Percentiles rank a stretch among this genome's conserved stretches.
phyloP scores from a whole-genome alignment of 2,888 invertebrate genomes.

The Volucella bombylans region DNA sequence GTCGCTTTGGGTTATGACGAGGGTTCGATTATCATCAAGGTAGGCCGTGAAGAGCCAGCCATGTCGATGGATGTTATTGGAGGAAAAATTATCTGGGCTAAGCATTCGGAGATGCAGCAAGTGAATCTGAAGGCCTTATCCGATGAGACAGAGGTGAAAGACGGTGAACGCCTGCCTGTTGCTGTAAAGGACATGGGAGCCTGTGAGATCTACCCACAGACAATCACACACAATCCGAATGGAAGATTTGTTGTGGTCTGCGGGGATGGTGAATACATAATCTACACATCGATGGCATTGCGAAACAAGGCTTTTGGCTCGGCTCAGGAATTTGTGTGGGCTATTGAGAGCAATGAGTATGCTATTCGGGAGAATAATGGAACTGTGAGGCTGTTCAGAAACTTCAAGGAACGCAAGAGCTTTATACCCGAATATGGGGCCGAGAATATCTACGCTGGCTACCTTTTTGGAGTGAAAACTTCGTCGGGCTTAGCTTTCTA shows the following conservation, averaged over 20 bases:
- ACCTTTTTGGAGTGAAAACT: constrained; percentile 94
- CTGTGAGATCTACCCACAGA: constrained; percentile 99
- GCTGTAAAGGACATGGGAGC: constrained; percentile 99
- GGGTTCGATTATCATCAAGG: constrained; percentile 82
- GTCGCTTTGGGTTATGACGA: constrained; percentile 92
- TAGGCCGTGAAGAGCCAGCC: constrained; percentile 98
- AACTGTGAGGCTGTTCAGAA: constrained; percentile 96
- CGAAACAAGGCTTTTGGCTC: constrained; percentile 99
- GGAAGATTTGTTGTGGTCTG: constrained; percentile 96
- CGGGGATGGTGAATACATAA: constrained; percentile 99
- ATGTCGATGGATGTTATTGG: constrained; percentile 99
- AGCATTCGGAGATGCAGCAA: constrained; percentile 99
- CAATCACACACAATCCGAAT: constrained; percentile 98
- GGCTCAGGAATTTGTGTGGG: constrained; percentile 99
- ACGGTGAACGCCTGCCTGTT: constrained; percentile 95
- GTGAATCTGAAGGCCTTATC: constrained; percentile 80
- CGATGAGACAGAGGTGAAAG: constrained; percentile 88
- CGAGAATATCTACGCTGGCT: constrained; percentile 97
- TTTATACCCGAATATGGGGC: constrained; percentile 98
- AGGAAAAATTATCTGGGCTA: constrained; percentile 99
- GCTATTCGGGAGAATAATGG: constrained; percentile 94
- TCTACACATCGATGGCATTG: constrained; percentile 99
- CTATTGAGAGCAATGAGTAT: constrained; percentile 96
- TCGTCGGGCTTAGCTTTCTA: constrained; percentile 96
- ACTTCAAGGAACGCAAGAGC: constrained; percentile 97